Evolutionary conservation across 2,888 invertebrate species (phyloP).

Genomic region (Therioaphis trifolii): DNA sequence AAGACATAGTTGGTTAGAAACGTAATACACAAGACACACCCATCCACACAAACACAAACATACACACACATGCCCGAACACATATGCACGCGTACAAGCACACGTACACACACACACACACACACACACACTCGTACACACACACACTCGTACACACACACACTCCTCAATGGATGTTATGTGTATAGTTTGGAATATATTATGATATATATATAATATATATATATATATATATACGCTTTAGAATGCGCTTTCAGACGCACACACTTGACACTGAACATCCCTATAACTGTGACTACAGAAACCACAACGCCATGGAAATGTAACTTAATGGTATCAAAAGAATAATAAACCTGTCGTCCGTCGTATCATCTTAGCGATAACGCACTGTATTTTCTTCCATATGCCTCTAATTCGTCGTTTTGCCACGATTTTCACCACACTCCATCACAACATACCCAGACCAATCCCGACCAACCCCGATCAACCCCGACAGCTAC

Average conservation of each 20-base stretch:
- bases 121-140: neutral
- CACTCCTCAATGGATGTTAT: neutral
- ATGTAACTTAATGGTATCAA: constrained; percentile 8
- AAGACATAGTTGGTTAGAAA: constrained; percentile 30
- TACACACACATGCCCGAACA: neutral
- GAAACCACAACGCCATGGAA: neutral
- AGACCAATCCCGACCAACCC: too few relatives aligned
- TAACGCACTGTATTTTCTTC: neutral
- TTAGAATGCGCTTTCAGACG: constrained; percentile 36
- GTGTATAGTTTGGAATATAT: neutral
- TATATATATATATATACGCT: neutral
- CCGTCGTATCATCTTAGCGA: neutral
- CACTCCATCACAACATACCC: too few relatives aligned
- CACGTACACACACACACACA: neutral
- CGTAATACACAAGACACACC: constrained; percentile 25
- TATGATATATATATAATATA: constrained; percentile 13
- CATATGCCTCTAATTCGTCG: neutral
- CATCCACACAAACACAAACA: neutral
- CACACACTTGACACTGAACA: constrained; percentile 9
- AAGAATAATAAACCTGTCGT: neutral
- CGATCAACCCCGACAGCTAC: too few relatives aligned
- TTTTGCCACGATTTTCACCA: neutral
- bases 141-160: neutral
- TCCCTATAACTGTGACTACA: neutral
- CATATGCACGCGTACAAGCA: neutral